phyloP scores from a whole-genome alignment of 2,888 invertebrate genomes.

The Andrena chrysosceles region DNA sequence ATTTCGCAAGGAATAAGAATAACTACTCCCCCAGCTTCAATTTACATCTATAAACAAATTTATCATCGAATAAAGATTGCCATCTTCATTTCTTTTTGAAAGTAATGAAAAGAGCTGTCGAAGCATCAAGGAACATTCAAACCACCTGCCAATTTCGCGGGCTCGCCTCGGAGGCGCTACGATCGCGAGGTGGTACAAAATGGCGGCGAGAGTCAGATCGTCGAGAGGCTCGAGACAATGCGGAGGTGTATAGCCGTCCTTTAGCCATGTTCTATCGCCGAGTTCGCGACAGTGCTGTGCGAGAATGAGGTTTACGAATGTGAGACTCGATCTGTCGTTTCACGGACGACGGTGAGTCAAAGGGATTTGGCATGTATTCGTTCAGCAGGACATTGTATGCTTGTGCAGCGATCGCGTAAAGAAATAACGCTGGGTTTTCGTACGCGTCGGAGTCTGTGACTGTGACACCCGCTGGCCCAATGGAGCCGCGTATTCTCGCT shows the following conservation, averaged over 20 bases:
- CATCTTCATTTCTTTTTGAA: background rate
- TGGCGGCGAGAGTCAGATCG: constrained; percentile 64
- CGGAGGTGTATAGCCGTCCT: constrained; percentile 69
- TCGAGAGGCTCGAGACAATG: constrained; percentile 75
- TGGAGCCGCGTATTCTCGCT: constrained; percentile 74
- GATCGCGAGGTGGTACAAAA: constrained; percentile 48
- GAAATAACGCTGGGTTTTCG: constrained; percentile 55
- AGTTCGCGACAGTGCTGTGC: constrained; percentile 49
- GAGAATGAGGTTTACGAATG: constrained; percentile 66
- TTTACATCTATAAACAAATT: background rate
- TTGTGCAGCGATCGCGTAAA: constrained; percentile 63
- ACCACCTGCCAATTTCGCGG: constrained; percentile 38
- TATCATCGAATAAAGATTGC: background rate
- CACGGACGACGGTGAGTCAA: constrained; percentile 55
- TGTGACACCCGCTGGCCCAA: constrained; percentile 72
- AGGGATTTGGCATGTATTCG: constrained; percentile 66
- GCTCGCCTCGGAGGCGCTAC: constrained; percentile 5
- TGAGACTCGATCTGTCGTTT: constrained; percentile 60
- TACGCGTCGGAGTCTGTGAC: constrained; percentile 75
- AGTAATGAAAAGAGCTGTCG: background rate
- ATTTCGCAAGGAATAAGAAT: background rate
- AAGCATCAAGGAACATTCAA: constrained; percentile 6
- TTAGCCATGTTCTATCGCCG: constrained; percentile 65
- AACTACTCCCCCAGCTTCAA: background rate
- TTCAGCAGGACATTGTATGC: constrained; percentile 64